phyloP scores from a whole-genome alignment of 2,113 vertebrate genomes.

The Bubo blakistoni region DNA sequence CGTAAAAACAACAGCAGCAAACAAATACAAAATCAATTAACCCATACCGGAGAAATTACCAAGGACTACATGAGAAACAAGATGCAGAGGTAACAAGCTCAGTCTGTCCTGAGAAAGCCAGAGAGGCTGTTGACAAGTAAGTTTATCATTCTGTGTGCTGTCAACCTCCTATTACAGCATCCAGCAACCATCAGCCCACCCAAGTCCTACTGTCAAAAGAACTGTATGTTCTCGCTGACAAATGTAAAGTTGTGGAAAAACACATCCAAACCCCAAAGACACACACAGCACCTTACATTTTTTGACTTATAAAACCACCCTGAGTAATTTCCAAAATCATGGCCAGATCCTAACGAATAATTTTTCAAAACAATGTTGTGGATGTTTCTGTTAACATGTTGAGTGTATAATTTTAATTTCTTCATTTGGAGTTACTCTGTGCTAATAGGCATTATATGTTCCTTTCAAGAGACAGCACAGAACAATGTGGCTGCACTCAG shows the following conservation, averaged over 20 bases:
- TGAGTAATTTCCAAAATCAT: slow-evolving; percentile 45
- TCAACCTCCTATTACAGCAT: slow-evolving; percentile 49
- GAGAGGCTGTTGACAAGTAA: slow-evolving; percentile 55
- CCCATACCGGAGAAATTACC: neutral
- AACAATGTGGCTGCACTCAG: slow-evolving; percentile 14
- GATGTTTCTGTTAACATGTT: slow-evolving; percentile 14
- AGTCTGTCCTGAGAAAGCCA: slow-evolving; percentile 17
- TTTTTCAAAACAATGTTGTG: slow-evolving; percentile 33
- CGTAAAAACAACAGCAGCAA: neutral
- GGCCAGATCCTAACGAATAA: slow-evolving; percentile 31
- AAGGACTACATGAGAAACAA: neutral
- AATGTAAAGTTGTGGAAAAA: slow-evolving; percentile 35
- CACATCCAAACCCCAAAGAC: slow-evolving; percentile 6
- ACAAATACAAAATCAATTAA: slow-evolving; percentile 14
- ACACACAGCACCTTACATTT: slow-evolving; percentile 29
- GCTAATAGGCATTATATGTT: neutral
- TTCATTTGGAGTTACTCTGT: neutral
- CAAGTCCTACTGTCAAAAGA: slow-evolving; percentile 47
- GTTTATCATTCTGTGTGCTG: slow-evolving; percentile 38
- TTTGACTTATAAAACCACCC: slow-evolving; percentile 27
- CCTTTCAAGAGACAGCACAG: slow-evolving; percentile 28
- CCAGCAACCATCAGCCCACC: slow-evolving; percentile 48
- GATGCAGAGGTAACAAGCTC: slow-evolving; percentile 22
- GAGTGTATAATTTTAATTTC: neutral
- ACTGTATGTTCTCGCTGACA: slow-evolving; percentile 10